Conservation (phyloP, 2,113 vertebrate species). For the Microtus ochrogaster region DNA sequence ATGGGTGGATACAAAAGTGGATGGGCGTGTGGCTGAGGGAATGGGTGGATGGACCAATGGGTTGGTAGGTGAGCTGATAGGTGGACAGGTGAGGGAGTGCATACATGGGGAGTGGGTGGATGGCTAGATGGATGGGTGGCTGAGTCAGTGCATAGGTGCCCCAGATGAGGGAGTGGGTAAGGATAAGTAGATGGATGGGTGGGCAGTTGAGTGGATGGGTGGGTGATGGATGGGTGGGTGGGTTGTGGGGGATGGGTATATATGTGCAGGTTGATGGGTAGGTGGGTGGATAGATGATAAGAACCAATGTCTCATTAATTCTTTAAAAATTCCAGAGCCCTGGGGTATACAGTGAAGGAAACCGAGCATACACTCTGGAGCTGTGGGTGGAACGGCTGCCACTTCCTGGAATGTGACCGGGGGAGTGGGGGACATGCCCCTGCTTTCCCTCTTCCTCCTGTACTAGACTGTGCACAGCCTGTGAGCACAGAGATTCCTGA, state of each 20-base stretch:
- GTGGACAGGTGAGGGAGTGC: not conserved
- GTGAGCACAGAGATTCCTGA: not conserved
- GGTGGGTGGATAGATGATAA: too few relatives aligned
- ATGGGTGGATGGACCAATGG: not conserved
- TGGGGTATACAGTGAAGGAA: fast-evolving
- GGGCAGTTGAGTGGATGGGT: too few relatives aligned
- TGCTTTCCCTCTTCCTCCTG: not conserved
- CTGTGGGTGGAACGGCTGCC: fast-evolving
- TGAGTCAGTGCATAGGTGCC: too few relatives aligned
- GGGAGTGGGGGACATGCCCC: not conserved
- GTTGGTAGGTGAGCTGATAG: not conserved
- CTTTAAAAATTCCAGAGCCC: not conserved
- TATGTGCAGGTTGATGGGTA: too few relatives aligned
- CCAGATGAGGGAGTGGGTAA: too few relatives aligned
- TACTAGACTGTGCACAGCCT: not conserved
- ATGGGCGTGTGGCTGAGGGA: not conserved
- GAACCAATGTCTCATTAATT: not conserved
- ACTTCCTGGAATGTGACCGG: not conserved
- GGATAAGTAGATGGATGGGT: not conserved
- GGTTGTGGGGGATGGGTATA: not conserved
- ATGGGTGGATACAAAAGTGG: not conserved
- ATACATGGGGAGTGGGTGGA: not conserved
- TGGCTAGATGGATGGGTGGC: not conserved
- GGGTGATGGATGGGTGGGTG: too few relatives aligned
- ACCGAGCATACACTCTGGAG: not conserved